These are phyloP conservation scores for Nomada fabriciana DNA, from an alignment of 2,888 invertebrate species.

Conservation along the genomic window DNA sequence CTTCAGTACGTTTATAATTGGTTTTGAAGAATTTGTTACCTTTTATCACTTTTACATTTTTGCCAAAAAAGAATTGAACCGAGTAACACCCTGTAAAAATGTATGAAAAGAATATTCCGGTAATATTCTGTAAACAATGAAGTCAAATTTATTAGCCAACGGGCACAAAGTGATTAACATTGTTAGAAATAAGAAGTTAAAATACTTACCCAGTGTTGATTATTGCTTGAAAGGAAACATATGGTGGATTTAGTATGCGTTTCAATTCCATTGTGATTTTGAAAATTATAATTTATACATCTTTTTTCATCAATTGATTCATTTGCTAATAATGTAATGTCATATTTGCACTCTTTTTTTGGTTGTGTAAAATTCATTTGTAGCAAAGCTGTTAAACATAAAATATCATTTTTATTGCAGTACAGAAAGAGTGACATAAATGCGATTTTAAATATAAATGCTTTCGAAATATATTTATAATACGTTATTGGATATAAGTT, in stretches of 20 bases:
- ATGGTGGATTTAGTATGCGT: slow-evolving; percentile 14
- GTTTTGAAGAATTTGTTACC: slow-evolving; percentile 26
- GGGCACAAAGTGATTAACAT: neutral
- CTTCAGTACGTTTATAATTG: slow-evolving; percentile 24
- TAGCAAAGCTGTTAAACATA: slow-evolving; percentile 14
- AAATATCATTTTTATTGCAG: neutral
- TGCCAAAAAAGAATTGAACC: neutral
- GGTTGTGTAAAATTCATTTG: slow-evolving; percentile 27
- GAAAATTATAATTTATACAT: slow-evolving; percentile 28
- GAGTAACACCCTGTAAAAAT: slow-evolving; percentile 50
- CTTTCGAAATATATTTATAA: neutral
- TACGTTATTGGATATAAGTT: neutral
- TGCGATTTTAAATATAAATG: neutral
- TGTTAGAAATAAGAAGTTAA: neutral
- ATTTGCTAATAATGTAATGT: slow-evolving; percentile 23
- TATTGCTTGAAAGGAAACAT: slow-evolving; percentile 5
- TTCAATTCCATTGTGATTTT: neutral
- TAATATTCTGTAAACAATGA: slow-evolving; percentile 23
- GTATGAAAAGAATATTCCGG: slow-evolving; percentile 21
- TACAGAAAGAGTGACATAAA: too few relatives aligned
- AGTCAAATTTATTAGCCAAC: neutral
- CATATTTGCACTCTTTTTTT: slow-evolving; percentile 4
- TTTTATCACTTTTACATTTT: neutral
- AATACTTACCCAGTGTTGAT: slow-evolving; percentile 25
- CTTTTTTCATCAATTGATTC: slow-evolving; percentile 1